Evolutionary conservation across 1,140 invertebrate genomes (phyloP).

Genomic region (Drosophila lini): DNA sequence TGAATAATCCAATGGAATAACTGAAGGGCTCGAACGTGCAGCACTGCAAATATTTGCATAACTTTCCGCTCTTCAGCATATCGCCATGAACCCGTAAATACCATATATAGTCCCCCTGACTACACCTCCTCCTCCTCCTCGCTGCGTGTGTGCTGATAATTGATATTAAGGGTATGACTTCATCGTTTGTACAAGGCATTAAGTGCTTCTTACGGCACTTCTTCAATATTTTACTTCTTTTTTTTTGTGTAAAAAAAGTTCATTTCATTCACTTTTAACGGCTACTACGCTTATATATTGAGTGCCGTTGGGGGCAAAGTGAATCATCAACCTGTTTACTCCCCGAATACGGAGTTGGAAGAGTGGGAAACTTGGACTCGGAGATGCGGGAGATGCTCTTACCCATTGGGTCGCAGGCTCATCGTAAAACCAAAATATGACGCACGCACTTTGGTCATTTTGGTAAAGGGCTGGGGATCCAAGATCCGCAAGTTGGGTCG

Average conservation of each 20-base stretch:
- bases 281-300: conserved; percentile 8
- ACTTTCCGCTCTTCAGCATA: conserved; percentile 10
- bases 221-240: conserved; percentile 15
- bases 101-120: background rate
- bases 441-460: conserved; percentile 73
- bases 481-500: conserved; percentile 69
- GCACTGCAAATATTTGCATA: conserved; percentile 55
- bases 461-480: conserved; percentile 69
- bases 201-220: conserved; percentile 23
- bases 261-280: conserved; percentile 71
- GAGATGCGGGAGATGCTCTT: conserved; percentile 55
- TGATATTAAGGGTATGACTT: conserved; percentile 69
- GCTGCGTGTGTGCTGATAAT: conserved; percentile 29
- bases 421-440: conserved; percentile 83
- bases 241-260: conserved; percentile 22
- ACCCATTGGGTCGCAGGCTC: conserved; percentile 73
- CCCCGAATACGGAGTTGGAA: conserved; percentile 23
- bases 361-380: background rate
- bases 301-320: conserved; percentile 19
- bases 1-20: background rate
- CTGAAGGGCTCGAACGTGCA: conserved; percentile 54
- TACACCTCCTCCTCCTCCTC: conserved; percentile 11
- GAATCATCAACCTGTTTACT: conserved; percentile 71
- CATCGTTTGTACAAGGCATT: conserved; percentile 64
- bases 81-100: conserved; percentile 11